Conservation (phyloP, 2,113 vertebrate species). For the Galeopterus variegatus region DNA sequence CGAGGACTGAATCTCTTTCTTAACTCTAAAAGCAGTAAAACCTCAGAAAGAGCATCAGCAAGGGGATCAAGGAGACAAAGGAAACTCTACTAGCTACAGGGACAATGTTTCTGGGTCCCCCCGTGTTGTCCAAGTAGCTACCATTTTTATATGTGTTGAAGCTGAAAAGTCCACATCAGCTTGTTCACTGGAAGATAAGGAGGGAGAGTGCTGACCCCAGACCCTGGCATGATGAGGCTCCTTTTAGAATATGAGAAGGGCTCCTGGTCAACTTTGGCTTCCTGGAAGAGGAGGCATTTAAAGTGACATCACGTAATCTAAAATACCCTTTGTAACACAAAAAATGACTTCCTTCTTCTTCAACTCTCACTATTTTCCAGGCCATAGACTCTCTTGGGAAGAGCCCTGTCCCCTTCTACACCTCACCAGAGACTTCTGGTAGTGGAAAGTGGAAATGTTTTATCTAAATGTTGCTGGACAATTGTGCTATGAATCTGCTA, state of each 20-base stretch:
- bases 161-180: neutral
- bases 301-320: too few relatives aligned
- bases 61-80: neutral
- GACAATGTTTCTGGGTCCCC: neutral
- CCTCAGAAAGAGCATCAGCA: neutral
- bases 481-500: neutral
- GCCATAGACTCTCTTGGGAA: neutral
- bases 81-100: neutral
- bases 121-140: neutral
- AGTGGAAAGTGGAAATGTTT: neutral
- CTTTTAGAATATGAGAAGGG: neutral
- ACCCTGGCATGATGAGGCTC: neutral
- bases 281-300: too few relatives aligned
- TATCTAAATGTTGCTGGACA: neutral
- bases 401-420: neutral
- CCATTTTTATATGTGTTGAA: too few relatives aligned
- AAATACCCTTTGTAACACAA: too few relatives aligned
- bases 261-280: too few relatives aligned
- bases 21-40: constrained; percentile 47
- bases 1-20: neutral
- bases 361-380: too few relatives aligned
- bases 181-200: neutral
- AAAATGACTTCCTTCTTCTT: too few relatives aligned
- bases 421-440: neutral
- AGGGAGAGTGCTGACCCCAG: neutral